Base-by-base conservation (phyloP, 2,888 invertebrate genomes). In the Darwinula stevensoni region DNA sequence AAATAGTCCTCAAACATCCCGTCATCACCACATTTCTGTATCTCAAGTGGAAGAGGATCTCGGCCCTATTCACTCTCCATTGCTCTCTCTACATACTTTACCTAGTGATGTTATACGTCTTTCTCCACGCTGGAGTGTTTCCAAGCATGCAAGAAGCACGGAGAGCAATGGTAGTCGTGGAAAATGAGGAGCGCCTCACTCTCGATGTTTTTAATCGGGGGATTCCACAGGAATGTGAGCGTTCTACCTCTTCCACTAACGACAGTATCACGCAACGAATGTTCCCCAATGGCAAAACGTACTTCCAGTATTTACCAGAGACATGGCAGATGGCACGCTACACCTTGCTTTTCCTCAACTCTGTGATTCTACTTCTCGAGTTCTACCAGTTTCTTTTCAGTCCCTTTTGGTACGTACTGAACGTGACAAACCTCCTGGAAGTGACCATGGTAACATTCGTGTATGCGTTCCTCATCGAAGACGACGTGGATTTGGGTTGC, bases 1-100 rank as follows among this genome's bases (percentile, higher is more conserved):
- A 63, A 14, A 62, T 66, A 36, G 52, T 76, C 17, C 49, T 76
- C 13, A 68, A 65, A 40, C 75, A 76, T 53, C 75, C 36, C n/a
- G 18, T 32, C 9, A 30, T 36, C 15, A 36, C 30, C 12, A 22
- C 17, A 4, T 17, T 16, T 12, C 28, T 28, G 9, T 13, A 28
- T 13, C 14, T 28, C 5, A 28, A 28, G 28, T 28, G 28, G 28
- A 11, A 13, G 11, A 28, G 13, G 28, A 13, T 28, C 5, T n/a
- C 9, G 6, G 13, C 6, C 6, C 6, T n/a, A 6, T 28, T 28
- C 28, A 5, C 14, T 13, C 9, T 28, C 12, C 9, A 28, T 13
- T 28, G 28, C 28, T 13, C 9, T 13, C 13, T 28, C 6, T 28
- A n/a, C 14, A 14, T 14, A 6, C 5, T 13, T 13, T 28, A n/a